These are phyloP conservation scores for Himalopsyche tibetana DNA, from an alignment of 2,888 invertebrate genomes.

Conservation along the genomic window DNA sequence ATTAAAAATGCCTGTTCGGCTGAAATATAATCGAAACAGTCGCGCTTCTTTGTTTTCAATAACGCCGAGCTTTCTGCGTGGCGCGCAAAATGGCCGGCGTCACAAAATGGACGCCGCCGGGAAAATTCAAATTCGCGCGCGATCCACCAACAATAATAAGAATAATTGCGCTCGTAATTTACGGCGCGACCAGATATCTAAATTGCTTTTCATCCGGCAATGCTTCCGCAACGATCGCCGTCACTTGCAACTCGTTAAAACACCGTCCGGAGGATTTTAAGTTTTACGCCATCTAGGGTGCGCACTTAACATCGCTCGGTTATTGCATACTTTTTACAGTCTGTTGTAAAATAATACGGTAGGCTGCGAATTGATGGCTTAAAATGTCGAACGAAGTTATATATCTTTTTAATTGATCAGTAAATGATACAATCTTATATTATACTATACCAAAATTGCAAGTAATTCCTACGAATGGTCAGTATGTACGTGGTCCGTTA, in stretches of 20 bases:
- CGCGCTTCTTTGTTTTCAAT: background rate
- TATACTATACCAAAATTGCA: too few relatives aligned
- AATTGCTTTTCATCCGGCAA: conserved; percentile 56
- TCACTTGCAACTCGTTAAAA: conserved; percentile 27
- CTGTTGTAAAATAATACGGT: too few relatives aligned
- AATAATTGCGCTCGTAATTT: conserved; percentile 62
- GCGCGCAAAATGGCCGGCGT: conserved; percentile 8
- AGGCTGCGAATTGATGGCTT: too few relatives aligned
- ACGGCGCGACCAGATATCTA: conserved; percentile 56
- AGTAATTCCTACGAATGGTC: too few relatives aligned
- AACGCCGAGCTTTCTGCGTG: background rate
- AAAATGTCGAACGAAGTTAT: too few relatives aligned
- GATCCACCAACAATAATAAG: background rate
- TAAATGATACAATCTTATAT: too few relatives aligned
- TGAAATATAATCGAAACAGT: too few relatives aligned
- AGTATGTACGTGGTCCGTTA: too few relatives aligned
- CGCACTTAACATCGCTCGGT: background rate
- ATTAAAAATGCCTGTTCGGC: too few relatives aligned
- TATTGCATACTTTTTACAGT: too few relatives aligned
- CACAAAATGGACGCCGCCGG: conserved; percentile 43
- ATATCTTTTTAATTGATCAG: too few relatives aligned
- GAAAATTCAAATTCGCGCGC: conserved; percentile 45
- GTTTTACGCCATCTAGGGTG: conserved; percentile 2
- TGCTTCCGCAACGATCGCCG: conserved; percentile 27
- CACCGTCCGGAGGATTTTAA: background rate